phyloP scores from a whole-genome alignment of 2,113 vertebrate species.

The Coregonus clupeaformis region DNA sequence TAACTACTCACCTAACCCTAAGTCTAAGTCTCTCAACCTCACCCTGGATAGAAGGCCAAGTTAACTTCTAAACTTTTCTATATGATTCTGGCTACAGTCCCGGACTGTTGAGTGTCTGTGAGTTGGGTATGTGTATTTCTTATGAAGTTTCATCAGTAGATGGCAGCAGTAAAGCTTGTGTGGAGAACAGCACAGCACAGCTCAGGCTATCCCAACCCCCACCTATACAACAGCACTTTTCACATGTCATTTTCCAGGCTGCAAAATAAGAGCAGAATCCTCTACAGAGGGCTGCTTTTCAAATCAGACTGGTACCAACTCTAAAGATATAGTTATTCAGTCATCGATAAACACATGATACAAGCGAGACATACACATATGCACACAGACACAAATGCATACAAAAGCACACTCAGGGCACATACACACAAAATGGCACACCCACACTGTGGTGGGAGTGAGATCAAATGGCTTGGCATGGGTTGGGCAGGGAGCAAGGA shows the following conservation, averaged over 20 bases:
- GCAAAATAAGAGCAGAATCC: slow-evolving; percentile 45
- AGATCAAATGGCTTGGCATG: background rate
- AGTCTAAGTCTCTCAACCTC: background rate
- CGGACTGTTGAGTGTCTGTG: background rate
- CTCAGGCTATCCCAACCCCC: slow-evolving; percentile 5
- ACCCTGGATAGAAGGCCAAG: background rate
- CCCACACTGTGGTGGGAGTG: background rate
- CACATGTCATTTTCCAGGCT: slow-evolving; percentile 57
- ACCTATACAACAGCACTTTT: slow-evolving; percentile 55
- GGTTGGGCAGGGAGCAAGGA: background rate
- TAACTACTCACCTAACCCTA: too few species aligned
- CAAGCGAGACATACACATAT: slow-evolving; percentile 22
- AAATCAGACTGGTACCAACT: slow-evolving; percentile 5
- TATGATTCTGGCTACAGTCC: background rate
- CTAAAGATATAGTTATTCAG: background rate
- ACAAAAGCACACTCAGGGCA: slow-evolving; percentile 9
- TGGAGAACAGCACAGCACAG: slow-evolving; percentile 13
- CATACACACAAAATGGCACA: background rate
- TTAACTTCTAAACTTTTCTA: background rate
- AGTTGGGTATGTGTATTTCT: background rate
- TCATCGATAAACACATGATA: slow-evolving; percentile 1
- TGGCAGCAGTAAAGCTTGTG: slow-evolving; percentile 80
- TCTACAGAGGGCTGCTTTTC: slow-evolving; percentile 34
- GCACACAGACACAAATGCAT: background rate
- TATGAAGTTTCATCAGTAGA: slow-evolving; percentile 70